phyloP scores from a whole-genome alignment of 2,113 vertebrate species.

The Larimichthys crocea region DNA sequence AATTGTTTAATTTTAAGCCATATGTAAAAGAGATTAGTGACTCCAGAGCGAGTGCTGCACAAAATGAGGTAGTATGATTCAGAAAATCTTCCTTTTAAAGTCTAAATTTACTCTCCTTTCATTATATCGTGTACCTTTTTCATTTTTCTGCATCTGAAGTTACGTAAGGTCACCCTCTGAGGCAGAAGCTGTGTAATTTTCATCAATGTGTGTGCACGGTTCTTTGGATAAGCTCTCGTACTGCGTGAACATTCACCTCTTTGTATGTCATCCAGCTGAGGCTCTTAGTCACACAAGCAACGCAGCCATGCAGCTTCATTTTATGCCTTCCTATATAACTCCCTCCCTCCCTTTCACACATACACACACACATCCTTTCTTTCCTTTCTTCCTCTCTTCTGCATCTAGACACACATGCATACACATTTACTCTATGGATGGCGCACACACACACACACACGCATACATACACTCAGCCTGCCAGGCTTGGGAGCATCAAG shows the following conservation, averaged over 20 bases:
- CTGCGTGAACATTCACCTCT: constrained; percentile 39
- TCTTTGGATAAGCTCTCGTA: constrained; percentile 35
- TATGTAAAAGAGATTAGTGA: constrained; percentile 12
- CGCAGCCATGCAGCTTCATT: constrained; percentile 56
- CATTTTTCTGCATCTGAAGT: constrained; percentile 20
- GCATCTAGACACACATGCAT: constrained; percentile 35
- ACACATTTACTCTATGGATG: constrained; percentile 54
- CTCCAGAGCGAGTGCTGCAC: not conserved
- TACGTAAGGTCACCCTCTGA: constrained; percentile 36
- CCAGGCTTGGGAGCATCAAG: constrained; percentile 75
- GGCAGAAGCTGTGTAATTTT: constrained; percentile 43
- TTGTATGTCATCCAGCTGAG: constrained; percentile 69
- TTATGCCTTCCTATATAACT: constrained; percentile 26
- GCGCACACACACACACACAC: constrained; percentile 4
- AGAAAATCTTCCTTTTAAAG: constrained; percentile 2
- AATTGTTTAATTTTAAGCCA: constrained; percentile 23
- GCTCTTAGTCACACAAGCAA: constrained; percentile 62
- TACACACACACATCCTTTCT: constrained; percentile 1
- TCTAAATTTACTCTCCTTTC: constrained; percentile 4
- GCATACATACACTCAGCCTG: constrained; percentile 47
- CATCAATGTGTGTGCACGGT: constrained; percentile 6
- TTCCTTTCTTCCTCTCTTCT: constrained; percentile 24
- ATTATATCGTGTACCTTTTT: constrained; percentile 34
- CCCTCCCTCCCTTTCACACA: constrained; percentile 12
- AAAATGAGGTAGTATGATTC: constrained; percentile 11